Evolutionary conservation across 2,797 vertebrate genomes (phyloP).

Genomic region (Enteromius viviparus): DNA sequence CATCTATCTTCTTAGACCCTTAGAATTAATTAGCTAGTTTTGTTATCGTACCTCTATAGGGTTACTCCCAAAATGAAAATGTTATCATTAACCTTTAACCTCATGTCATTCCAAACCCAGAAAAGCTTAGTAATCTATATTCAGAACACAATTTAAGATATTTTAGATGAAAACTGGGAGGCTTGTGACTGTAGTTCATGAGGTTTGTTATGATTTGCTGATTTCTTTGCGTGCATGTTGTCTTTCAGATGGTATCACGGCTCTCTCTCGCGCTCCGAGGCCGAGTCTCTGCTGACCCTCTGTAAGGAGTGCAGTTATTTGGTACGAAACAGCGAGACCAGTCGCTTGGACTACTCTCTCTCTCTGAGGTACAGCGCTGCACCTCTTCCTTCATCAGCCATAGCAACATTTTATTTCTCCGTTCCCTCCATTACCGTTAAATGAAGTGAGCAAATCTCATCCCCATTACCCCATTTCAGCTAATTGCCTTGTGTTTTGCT

Average conservation of each 20-base stretch:
- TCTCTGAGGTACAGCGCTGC: slow-evolving; percentile 83
- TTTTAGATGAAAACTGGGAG: too few relatives aligned
- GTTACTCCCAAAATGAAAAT: too few relatives aligned
- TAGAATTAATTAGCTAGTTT: background rate
- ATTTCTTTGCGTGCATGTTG: background rate
- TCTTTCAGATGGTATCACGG: slow-evolving; percentile 92
- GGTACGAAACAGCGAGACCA: slow-evolving; percentile 89
- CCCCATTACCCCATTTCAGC: slow-evolving; percentile 21
- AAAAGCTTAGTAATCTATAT: too few relatives aligned
- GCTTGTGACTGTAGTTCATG: too few relatives aligned
- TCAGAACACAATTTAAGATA: too few relatives aligned
- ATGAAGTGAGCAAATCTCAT: slow-evolving; percentile 32
- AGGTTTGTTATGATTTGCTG: background rate
- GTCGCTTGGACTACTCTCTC: slow-evolving; percentile 86
- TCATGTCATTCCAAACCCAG: too few relatives aligned
- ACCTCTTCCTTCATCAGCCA: background rate
- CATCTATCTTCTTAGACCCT: too few relatives aligned
- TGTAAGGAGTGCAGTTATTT: slow-evolving; percentile 95
- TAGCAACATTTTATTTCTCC: background rate
- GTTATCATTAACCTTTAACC: too few relatives aligned
- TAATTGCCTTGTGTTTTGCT: slow-evolving; percentile 46
- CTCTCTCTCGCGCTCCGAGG: slow-evolving; percentile 84
- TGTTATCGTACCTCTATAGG: background rate
- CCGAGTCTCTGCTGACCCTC: slow-evolving; percentile 85
- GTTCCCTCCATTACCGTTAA: slow-evolving; percentile 38